These are phyloP conservation scores for Protodeltote pygarga DNA, from an alignment of 2,888 invertebrate genomes.

Conservation along the genomic window DNA sequence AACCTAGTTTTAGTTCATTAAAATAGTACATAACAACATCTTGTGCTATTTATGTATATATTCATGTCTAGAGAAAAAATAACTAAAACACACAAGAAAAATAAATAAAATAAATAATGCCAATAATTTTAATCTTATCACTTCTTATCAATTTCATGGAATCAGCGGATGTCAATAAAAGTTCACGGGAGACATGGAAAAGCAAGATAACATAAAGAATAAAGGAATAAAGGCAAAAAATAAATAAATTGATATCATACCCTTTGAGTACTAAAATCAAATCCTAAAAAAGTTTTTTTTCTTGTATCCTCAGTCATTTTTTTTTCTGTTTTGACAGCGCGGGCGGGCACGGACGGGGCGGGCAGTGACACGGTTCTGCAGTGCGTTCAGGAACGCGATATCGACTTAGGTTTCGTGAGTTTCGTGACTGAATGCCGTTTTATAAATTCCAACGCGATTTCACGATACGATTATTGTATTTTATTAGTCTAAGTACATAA, in stretches of 20 bases:
- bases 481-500: constrained; percentile 53
- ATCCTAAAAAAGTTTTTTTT: constrained; percentile 90
- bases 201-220: neutral
- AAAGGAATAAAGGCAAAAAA: neutral
- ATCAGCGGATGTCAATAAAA: constrained; percentile 18
- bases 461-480: constrained; percentile 64
- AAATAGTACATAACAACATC: too few species aligned
- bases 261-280: constrained; percentile 96
- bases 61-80: too few species aligned
- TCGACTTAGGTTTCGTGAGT: constrained; percentile 62
- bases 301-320: constrained; percentile 75
- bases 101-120: neutral
- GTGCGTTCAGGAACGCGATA: constrained; percentile 60
- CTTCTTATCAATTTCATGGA: constrained; percentile 30
- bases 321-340: constrained; percentile 71
- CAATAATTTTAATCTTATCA: constrained; percentile 20
- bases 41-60: too few species aligned
- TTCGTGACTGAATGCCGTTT: constrained; percentile 69
- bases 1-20: too few species aligned
- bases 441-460: constrained; percentile 60
- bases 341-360: constrained; percentile 61
- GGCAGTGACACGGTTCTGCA: constrained; percentile 59
- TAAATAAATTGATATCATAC: constrained; percentile 76
- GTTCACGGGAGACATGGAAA: neutral
- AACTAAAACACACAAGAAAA: neutral